phyloP scores from a whole-genome alignment of 1,140 invertebrate species.

The Drosophila nebulosa region DNA sequence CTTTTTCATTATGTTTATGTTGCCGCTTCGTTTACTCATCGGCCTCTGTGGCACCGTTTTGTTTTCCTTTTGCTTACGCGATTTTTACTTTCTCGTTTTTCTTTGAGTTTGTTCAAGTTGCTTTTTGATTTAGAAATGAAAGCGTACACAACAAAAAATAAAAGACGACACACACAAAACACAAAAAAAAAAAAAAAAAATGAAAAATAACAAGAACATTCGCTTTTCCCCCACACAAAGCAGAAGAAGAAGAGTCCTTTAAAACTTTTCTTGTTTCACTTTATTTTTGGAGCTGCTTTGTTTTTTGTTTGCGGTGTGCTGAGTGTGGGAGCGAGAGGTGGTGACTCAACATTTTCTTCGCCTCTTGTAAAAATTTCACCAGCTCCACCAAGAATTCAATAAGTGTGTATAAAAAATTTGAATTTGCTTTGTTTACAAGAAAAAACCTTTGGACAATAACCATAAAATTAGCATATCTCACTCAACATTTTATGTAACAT shows the following conservation, averaged over 20 bases:
- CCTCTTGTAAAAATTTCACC: neutral
- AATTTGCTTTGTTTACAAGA: conserved; percentile 40
- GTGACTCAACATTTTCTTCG: neutral
- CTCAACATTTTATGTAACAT: conserved; percentile 51
- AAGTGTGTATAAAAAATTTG: conserved; percentile 53
- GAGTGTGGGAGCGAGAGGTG: neutral
- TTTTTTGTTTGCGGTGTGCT: conserved; percentile 22
- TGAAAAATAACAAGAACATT: conserved; percentile 24
- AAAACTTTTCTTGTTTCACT: conserved; percentile 43
- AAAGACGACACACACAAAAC: too few relatives aligned
- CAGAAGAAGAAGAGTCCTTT: conserved; percentile 45
- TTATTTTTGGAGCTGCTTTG: conserved; percentile 22
- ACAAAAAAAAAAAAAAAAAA: conserved; percentile 18
- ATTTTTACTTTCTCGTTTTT: conserved; percentile 41
- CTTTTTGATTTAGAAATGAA: conserved; percentile 58
- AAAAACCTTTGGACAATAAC: conserved; percentile 47
- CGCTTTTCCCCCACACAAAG: conserved; percentile 17
- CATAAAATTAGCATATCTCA: conserved; percentile 61
- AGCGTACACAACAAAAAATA: conserved; percentile 25
- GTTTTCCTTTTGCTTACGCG: neutral
- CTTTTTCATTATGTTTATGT: conserved; percentile 61
- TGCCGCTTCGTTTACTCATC: conserved; percentile 55
- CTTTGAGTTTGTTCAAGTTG: conserved; percentile 27
- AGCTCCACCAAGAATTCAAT: conserved; percentile 48
- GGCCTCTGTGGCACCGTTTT: conserved; percentile 13